Evolutionary conservation across 2,797 vertebrate genomes (phyloP).

Genomic region (Propithecus deckenii): DNA sequence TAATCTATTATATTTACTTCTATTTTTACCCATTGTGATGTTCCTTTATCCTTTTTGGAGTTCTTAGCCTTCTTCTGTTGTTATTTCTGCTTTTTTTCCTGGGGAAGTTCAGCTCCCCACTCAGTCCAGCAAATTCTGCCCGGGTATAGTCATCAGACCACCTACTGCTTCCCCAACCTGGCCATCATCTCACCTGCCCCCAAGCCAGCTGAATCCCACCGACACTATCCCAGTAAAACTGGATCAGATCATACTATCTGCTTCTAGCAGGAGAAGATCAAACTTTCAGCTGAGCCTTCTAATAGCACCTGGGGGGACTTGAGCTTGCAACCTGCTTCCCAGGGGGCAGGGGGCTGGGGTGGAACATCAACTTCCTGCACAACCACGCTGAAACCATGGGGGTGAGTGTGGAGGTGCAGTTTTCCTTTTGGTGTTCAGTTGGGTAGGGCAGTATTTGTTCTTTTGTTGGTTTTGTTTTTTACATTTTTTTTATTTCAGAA

Average conservation of each 20-base stretch:
- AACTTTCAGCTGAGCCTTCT: neutral
- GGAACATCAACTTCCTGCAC: neutral
- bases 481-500: too few species aligned
- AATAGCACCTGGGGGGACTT: neutral
- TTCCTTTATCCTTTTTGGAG: neutral
- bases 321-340: neutral
- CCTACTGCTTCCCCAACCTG: neutral
- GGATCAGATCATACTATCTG: neutral
- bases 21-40: neutral
- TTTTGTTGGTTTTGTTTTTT: too few species aligned
- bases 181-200: neutral
- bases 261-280: too few species aligned
- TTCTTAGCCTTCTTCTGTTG: neutral
- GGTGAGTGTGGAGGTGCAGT: accelerated
- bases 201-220: neutral
- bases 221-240: neutral
- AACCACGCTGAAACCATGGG: neutral
- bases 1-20: neutral
- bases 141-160: neutral
- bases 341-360: neutral
- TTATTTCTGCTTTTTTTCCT: neutral
- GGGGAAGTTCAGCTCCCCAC: neutral
- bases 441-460: too few species aligned
- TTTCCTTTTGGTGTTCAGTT: neutral
- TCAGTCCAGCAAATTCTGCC: neutral